Base-by-base conservation (phyloP, 2,888 invertebrate species). In the Phalangium opilio region DNA sequence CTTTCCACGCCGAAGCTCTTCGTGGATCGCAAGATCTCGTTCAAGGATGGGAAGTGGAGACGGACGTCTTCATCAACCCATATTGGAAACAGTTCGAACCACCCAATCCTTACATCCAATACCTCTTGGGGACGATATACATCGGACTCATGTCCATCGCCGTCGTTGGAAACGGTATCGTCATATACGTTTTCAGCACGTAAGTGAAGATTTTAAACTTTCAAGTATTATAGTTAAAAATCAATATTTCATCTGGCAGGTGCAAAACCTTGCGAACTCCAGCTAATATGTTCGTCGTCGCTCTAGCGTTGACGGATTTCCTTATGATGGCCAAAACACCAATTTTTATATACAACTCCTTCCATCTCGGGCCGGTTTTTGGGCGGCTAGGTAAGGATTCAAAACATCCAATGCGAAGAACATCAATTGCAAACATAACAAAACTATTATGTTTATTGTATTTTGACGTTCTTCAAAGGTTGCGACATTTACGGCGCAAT, bases 181-280 rank as follows among this genome's bases (percentile, higher is more conserved):
- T 87, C 53, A 77, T 86, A 57, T 86, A 81, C 75, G 75, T 87
- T 56, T 87, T 87, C 64, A 74, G 76, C 61, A 78, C 79, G 79
- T 80, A 63, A 75, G 77, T 73, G 12, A 18, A 14, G n/a, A 8
- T 14, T 21, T 42, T 3, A 14, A 21, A 18, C 2, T 12, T 14
- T 12, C 27, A 27, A 27, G 27, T 27, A 27, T 4, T 8, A 8
- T 7, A 4, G 27, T 27, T 27, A 34, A 34, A 34, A 10, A 14
- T 41, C 17, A 10, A 11, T 41, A 41, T 41, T 19, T 45, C 55
- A 41, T n/a, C 50, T 65, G 64, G 44, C 67, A 81, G 83, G 61
- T 78, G 78, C 61, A 76, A 77, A 55, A 72, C 77, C 1, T 67
- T 83, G 44, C 72, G 81, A 39, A 81, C 81, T 8, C 77, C 81